phyloP scores from a whole-genome alignment of 2,888 invertebrate genomes.

The Xestia sexstrigata region DNA sequence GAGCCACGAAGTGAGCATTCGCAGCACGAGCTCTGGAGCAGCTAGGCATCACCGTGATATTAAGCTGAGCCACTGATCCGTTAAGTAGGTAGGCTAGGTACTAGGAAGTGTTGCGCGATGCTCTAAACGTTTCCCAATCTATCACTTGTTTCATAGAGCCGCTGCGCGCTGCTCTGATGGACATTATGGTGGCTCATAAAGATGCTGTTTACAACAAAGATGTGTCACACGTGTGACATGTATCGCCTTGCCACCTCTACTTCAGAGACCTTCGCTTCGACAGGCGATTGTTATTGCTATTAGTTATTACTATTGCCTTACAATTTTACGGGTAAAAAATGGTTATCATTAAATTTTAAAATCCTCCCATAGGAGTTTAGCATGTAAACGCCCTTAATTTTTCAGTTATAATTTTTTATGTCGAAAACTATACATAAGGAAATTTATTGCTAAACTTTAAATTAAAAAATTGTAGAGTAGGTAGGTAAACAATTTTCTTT shows the following conservation, averaged over 20 bases:
- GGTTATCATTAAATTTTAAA: too few species aligned
- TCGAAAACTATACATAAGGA: too few species aligned
- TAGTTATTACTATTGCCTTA: slow-evolving; percentile 2
- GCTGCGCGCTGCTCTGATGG: not conserved
- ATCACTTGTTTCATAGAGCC: not conserved
- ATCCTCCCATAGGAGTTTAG: too few species aligned
- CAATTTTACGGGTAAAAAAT: not conserved
- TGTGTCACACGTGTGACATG: slow-evolving; percentile 6
- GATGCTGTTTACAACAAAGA: slow-evolving; percentile 1
- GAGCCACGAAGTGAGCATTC: slow-evolving; percentile 6
- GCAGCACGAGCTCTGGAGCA: not conserved
- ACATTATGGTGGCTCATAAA: not conserved
- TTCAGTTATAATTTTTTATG: too few species aligned
- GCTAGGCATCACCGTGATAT: slow-evolving; percentile 40
- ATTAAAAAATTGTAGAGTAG: too few species aligned
- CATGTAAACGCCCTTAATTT: too few species aligned
- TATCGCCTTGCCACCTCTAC: slow-evolving; percentile 1
- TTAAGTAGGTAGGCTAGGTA: too few species aligned
- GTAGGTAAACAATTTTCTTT: too few species aligned
- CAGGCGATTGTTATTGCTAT: slow-evolving; percentile 31
- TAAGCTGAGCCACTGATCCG: slow-evolving; percentile 35
- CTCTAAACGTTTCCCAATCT: slow-evolving; percentile 8
- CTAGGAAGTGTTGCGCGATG: slow-evolving; percentile 19
- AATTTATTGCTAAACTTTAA: too few species aligned
- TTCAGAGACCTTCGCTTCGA: slow-evolving; percentile 11